Base-by-base conservation (phyloP, 2,113 vertebrate genomes). In the Chlamydotis undulata region DNA sequence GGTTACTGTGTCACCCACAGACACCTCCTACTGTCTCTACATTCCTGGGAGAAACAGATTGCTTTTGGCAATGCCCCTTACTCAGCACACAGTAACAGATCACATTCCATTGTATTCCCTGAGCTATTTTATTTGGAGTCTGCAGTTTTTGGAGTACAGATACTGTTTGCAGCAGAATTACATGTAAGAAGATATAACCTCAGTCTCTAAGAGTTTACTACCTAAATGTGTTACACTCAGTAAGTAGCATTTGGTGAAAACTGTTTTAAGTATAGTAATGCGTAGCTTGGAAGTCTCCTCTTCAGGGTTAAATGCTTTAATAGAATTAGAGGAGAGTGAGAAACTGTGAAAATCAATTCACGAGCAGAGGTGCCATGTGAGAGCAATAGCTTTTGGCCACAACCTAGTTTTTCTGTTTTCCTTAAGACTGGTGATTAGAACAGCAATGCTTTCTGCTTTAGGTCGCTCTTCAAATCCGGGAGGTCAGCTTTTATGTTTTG, bases 101-200 rank as follows among this genome's bases (percentile, higher is more conserved):
- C 33, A 1, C 33, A 37, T 95, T 88, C 61, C 63, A 33, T 68
- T 95, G 92, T 94, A 65, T 71, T 94, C 59, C 39, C 77, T 56
- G 52, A 47, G 68, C 43, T 95, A 43, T 91, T 96, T 93, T 89
- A 53, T 82, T 95, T 90, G 35, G 67, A 24, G 28, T 49, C 9
- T 90, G 68, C 83, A 75, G 10, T 86, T 88, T 94, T 53, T 60
- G 39, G 52, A 87, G 60, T 47, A 56, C 73, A 83, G 53, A 52
- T 24, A 78, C 13, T 71, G 49, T 87, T 84, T 37, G 65, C 89
- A 92, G 80, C 87, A 91, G 57, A 92, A 96, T 77, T 69, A 85
- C 14, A 3, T 4, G 39, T 55, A 90, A 74, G 60, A 83, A 83
- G 19, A 67, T 63, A 24, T 0, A 80, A 64, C 55, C 41, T 57